Conservation (phyloP, 2,797 vertebrate species). For the Percopsis omiscomaycus region DNA sequence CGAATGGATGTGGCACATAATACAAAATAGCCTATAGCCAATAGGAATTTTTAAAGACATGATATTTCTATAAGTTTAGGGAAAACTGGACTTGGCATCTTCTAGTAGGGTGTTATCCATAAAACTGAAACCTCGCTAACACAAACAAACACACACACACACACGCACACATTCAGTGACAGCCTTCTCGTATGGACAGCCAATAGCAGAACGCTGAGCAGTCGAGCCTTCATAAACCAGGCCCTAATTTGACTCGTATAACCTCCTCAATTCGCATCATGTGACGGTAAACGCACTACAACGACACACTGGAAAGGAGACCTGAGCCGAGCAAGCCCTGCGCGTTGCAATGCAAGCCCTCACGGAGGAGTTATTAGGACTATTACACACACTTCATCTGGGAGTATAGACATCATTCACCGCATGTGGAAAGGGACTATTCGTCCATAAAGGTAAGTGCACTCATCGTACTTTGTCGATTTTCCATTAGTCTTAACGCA, state of each 20-base stretch:
- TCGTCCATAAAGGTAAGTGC: slow-evolving; percentile 54
- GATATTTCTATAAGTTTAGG: no score
- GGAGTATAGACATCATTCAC: slow-evolving; percentile 24
- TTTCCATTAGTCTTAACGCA: no score
- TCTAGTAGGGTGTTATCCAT: no score
- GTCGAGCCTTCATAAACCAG: slow-evolving; percentile 90
- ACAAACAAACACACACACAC: background rate
- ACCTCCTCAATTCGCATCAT: slow-evolving; percentile 63
- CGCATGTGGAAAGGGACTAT: slow-evolving; percentile 33
- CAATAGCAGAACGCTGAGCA: slow-evolving; percentile 77
- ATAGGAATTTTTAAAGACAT: no score
- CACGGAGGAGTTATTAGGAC: slow-evolving; percentile 55
- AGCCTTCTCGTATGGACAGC: slow-evolving; percentile 58
- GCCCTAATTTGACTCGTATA: slow-evolving; percentile 57
- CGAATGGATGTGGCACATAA: no score
- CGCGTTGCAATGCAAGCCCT: slow-evolving; percentile 48
- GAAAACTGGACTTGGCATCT: no score
- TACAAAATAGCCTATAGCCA: no score
- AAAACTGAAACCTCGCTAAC: background rate
- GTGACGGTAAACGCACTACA: slow-evolving; percentile 71
- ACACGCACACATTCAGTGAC: slow-evolving; percentile 23
- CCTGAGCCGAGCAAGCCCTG: no score
- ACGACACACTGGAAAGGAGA: no score
- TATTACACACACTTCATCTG: slow-evolving; percentile 56
- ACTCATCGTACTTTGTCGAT: no score